These are phyloP conservation scores for Sciaenops ocellatus DNA, from an alignment of 2,797 vertebrate species.

Conservation along the genomic window DNA sequence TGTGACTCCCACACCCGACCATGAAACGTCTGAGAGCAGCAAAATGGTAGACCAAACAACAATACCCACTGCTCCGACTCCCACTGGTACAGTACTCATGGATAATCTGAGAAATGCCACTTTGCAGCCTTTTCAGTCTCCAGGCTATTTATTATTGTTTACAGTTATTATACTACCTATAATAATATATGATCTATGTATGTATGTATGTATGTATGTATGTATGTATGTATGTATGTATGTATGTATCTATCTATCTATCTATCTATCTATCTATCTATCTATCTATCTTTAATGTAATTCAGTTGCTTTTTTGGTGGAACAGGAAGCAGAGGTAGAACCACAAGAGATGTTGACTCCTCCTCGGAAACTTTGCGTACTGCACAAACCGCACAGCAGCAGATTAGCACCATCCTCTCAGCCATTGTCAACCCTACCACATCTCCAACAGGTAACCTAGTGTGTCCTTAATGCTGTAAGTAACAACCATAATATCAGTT, in stretches of 20 bases:
- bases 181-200: not conserved
- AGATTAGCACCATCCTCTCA: not conserved
- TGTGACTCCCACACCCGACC: not conserved
- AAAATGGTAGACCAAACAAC: not conserved
- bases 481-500: not conserved
- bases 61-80: not conserved
- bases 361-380: not conserved
- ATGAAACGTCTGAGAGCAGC: slow-evolving; percentile 20
- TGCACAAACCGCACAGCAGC: slow-evolving; percentile 27
- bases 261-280: slow-evolving; percentile 5
- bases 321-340: slow-evolving; percentile 34
- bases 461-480: not conserved
- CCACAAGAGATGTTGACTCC: slow-evolving; percentile 28
- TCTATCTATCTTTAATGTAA: not conserved
- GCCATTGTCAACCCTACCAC: not conserved
- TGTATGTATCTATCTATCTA: slow-evolving; percentile 14
- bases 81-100: slow-evolving; percentile 43
- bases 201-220: not conserved
- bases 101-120: slow-evolving; percentile 9
- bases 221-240: slow-evolving; percentile 17
- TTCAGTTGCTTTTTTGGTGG: slow-evolving; percentile 8
- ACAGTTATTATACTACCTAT: not conserved
- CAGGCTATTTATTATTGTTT: not conserved
- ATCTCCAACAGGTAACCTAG: slow-evolving; percentile 53
- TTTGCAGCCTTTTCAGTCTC: slow-evolving; percentile 20